These are phyloP conservation scores for Meloidogyne exigua DNA, from an alignment of 1,140 invertebrate genomes.

Conservation along the genomic window DNA sequence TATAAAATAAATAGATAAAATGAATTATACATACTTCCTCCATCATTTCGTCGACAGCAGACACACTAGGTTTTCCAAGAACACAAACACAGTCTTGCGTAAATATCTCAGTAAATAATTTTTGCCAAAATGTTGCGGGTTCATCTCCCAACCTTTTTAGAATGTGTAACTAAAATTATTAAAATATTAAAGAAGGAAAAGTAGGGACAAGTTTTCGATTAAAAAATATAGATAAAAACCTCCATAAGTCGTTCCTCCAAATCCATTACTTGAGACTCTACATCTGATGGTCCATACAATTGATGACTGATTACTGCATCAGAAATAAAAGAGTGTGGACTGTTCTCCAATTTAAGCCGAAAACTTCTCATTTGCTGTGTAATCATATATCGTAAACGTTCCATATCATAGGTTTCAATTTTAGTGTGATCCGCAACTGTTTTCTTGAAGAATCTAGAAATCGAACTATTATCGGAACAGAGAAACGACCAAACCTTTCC, in stretches of 20 bases:
- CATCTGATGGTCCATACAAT: conserved; percentile 71
- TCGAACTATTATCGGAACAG: not conserved
- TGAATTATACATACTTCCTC: conserved; percentile 31
- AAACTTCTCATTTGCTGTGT: conserved; percentile 69
- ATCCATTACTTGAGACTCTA: conserved; percentile 66
- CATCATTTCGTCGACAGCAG: conserved; percentile 65
- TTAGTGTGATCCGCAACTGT: conserved; percentile 35
- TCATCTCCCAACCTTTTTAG: conserved; percentile 72
- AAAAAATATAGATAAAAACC: conserved; percentile 62
- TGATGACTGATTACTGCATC: conserved; percentile 78
- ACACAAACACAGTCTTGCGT: conserved; percentile 67
- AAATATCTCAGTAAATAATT: conserved; percentile 74
- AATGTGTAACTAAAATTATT: conserved; percentile 58
- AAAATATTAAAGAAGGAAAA: not conserved
- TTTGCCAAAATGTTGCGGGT: conserved; percentile 73
- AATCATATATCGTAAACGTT: conserved; percentile 74
- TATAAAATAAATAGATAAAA: not conserved
- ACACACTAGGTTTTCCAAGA: conserved; percentile 65
- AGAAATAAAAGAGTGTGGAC: conserved; percentile 75
- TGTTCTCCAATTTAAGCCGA: conserved; percentile 71
- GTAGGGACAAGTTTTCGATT: not conserved
- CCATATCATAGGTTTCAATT: conserved; percentile 73
- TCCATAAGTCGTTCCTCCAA: conserved; percentile 79
- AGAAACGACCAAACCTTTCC: conserved; percentile 65
- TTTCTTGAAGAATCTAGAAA: conserved; percentile 45